Base-by-base conservation (phyloP, 2,113 vertebrate genomes). In the Chroicocephalus ridibundus region DNA sequence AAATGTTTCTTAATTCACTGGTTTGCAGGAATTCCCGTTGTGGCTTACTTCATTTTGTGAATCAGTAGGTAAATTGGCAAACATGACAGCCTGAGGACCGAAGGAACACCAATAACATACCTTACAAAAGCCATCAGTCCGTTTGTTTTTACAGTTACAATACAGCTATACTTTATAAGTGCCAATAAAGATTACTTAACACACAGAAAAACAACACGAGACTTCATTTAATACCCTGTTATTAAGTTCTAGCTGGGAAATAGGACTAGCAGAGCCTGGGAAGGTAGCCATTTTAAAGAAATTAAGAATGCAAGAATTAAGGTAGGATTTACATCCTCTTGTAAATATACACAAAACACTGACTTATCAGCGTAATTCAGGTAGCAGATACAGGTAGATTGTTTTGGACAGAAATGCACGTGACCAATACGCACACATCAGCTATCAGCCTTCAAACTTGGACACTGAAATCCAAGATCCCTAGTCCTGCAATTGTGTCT, bases 221-320 rank as follows among this genome's bases (percentile, higher is more conserved):
- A 86, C 26, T 70, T 75, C 32, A 66, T 77, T 86, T 88, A 77
- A 71, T 70, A 76, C 52, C 74, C 68, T 68, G 69, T 29, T 91
- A 88, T 82, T 57, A 91, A 90, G 29, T 55, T 51, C 44, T 75
- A 78, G 47, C 76, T 86, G 64, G 74, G 47, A 86, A 94, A 87
- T 1, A 55, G 61, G 74, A 68, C 47, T 13, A 75, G 77, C 38
- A 84, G 77, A 68, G 52, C 24, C 61, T 70, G 72, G 51, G 55
- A 94, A 83, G 26, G 38, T 1, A 70, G 60, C 10, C 29, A 42
- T 58, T 75, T 88, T 84, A n/a, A 71, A 61, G 64, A 88, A 83
- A 90, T 26, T 31, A 90, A 82, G 44, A 88, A 82, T 24, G 26
- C 27, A 55, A 79, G 79, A 94, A 86, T 49, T 80, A 77, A 62